These are phyloP conservation scores for Neoaliturus tenellus DNA, from an alignment of 2,888 invertebrate species.

Conservation along the genomic window DNA sequence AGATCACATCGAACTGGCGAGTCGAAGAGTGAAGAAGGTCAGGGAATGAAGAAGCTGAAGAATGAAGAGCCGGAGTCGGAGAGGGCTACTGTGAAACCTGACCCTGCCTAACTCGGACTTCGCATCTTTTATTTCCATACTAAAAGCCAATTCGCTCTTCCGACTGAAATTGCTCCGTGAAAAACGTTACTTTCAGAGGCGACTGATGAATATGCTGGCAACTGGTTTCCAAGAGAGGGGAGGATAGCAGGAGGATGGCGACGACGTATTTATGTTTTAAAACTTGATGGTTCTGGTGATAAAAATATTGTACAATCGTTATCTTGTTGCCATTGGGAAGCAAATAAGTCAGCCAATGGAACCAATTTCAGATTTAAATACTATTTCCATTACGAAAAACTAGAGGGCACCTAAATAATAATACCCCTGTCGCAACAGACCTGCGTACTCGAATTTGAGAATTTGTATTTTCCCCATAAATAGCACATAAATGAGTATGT, in stretches of 20 bases:
- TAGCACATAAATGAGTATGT: too few relatives aligned
- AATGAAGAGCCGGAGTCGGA: not conserved
- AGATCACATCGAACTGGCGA: not conserved
- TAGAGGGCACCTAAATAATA: too few relatives aligned
- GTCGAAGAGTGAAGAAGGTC: not conserved
- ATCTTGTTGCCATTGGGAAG: too few relatives aligned
- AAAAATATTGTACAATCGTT: too few relatives aligned
- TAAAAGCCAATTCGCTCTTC: slow-evolving; percentile 5
- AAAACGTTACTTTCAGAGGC: not conserved
- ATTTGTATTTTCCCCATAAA: too few relatives aligned
- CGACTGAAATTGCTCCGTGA: not conserved
- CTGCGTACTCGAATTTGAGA: too few relatives aligned
- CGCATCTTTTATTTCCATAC: slow-evolving; percentile 2
- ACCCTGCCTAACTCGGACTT: not conserved
- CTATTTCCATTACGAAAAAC: too few relatives aligned
- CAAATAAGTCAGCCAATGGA: too few relatives aligned
- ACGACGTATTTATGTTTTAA: too few relatives aligned
- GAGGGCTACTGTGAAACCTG: not conserved
- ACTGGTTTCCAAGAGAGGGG: slow-evolving; percentile 4
- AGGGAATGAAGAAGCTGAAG: not conserved
- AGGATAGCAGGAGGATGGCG: not conserved
- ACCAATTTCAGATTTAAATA: too few relatives aligned
- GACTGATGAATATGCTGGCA: not conserved
- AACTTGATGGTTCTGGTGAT: too few relatives aligned
- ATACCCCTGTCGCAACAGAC: too few relatives aligned